Evolutionary conservation across 2,113 vertebrate genomes (phyloP), one percentile per base, ranked within the genome.

Genomic region (Romanogobio albipinnatus): DNA sequence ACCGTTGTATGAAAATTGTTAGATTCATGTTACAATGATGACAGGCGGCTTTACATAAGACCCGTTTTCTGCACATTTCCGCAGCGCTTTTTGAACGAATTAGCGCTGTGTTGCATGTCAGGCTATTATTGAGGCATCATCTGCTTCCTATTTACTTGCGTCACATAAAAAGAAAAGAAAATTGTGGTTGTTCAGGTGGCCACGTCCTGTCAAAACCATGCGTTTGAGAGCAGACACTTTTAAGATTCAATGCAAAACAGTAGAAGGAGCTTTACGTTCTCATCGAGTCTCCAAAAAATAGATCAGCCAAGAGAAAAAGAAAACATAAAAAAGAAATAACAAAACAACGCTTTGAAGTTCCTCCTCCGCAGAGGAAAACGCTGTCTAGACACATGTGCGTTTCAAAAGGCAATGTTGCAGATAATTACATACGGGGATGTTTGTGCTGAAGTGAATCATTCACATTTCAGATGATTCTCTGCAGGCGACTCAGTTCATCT

Each of bases 381-480:
- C 51, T 19, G 75, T 78, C 56, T 43, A 61, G 76, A 78, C 56
- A 15, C 29, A 22, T n/a, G 53, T 8, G 24, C 8, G 15, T 43
- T 39, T 71, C 68, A 43, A 71, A 71, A 22, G 66, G 17, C 22
- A 73, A 4, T 8, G 43, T 4, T 73, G 22, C 70, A n/a, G 1
- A 47, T 73, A 47, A 73, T 73, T 73, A 73, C 70, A 73, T 45
- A 45, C 39, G 39, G 70, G n/a, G 19, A 11, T n/a, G 70, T 73
- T 39, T 39, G 39, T 15, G 36, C 33, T 70, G 70, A 73, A 73
- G 0, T 24, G 2, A 73, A 73, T 22, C 58, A 59, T n/a, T 59
- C 58, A 59, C 58, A 10, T 24, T 4, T 61, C 1, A 61, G 9
- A 10, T 10, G 58, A 11, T 24, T 61, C 58, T 24, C 58, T 4